A percentile compares a stretch with the other conserved stretches of the same genome.
phyloP scores from a whole-genome alignment of 2,113 vertebrate species.

The Amia ocellicauda region DNA sequence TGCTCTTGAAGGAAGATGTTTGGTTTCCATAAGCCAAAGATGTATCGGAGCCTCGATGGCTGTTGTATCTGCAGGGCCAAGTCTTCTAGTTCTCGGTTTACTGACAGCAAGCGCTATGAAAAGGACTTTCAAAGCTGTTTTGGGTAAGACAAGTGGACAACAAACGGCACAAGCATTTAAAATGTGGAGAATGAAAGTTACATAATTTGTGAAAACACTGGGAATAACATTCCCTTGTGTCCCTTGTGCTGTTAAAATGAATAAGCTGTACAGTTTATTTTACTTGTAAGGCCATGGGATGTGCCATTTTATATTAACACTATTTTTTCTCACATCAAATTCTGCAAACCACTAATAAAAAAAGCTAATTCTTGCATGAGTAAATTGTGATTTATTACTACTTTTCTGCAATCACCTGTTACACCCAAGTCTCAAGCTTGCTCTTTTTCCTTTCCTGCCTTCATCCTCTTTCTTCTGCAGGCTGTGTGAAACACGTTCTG shows the following conservation, averaged over 20 bases:
- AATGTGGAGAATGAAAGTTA: too few species aligned
- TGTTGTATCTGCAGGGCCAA: slow-evolving; percentile 99
- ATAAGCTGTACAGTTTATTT: too few species aligned
- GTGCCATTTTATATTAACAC: too few species aligned
- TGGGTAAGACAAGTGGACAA: slow-evolving; percentile 90
- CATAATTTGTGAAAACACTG: too few species aligned
- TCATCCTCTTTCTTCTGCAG: slow-evolving; percentile 52
- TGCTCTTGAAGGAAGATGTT: slow-evolving; percentile 76
- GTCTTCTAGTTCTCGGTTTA: slow-evolving; percentile 97
- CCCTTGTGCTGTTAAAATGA: too few species aligned
- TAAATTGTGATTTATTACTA: neutral
- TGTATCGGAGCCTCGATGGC: slow-evolving; percentile 96
- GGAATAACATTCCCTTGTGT: too few species aligned
- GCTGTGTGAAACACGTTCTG: slow-evolving; percentile 87
- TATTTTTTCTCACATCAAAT: too few species aligned
- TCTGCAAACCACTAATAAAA: too few species aligned
- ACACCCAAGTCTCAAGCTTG: neutral
- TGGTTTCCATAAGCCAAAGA: slow-evolving; percentile 99
- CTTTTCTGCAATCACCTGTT: neutral
- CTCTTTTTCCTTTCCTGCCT: too few species aligned
- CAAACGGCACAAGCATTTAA: too few species aligned
- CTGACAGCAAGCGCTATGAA: slow-evolving; percentile 97
- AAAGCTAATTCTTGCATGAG: neutral
- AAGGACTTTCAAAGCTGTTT: slow-evolving; percentile 97
- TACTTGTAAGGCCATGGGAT: too few species aligned